A percentile compares a stretch with the other conserved stretches of the same genome.
Evolutionary conservation across 2,888 invertebrate species (phyloP).

Genomic region (Dynastes grantii): DNA sequence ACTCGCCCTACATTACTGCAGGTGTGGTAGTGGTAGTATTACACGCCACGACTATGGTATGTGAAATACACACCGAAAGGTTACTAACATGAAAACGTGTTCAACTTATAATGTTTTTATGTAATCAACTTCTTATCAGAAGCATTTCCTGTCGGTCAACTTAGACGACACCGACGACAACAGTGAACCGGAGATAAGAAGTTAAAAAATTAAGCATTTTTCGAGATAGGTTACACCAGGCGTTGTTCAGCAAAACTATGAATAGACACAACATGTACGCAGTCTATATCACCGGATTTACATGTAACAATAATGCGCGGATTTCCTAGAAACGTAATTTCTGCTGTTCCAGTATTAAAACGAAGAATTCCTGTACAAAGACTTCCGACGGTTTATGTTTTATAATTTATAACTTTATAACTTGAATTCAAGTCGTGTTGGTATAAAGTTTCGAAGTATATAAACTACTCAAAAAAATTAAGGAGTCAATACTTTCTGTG

Average conservation of each 20-base stretch:
- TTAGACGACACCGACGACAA: slow-evolving; percentile 47
- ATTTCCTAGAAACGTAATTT: neutral
- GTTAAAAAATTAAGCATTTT: slow-evolving; percentile 40
- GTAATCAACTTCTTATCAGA: slow-evolving; percentile 49
- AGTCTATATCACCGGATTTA: neutral
- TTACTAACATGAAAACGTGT: slow-evolving; percentile 50
- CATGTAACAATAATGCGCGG: neutral
- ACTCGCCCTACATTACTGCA: too few species aligned
- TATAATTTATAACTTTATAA: neutral
- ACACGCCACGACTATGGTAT: slow-evolving; percentile 14
- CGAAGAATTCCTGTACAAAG: neutral
- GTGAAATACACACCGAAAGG: slow-evolving; percentile 45
- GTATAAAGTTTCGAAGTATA: too few species aligned
- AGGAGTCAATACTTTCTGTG: too few species aligned
- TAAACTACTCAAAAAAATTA: too few species aligned
- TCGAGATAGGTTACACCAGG: slow-evolving; percentile 32
- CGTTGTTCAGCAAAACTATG: slow-evolving; percentile 30
- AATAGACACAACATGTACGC: slow-evolving; percentile 12
- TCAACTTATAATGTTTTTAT: slow-evolving; percentile 47
- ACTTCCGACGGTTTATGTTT: neutral
- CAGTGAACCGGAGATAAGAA: slow-evolving; percentile 35
- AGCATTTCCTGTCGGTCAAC: slow-evolving; percentile 50
- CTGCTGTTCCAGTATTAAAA: slow-evolving; percentile 7
- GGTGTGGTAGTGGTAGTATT: too few species aligned
- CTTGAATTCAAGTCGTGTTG: neutral